phyloP scores from a whole-genome alignment of 2,797 vertebrate genomes.

The Helicolenus hilgendorfi region DNA sequence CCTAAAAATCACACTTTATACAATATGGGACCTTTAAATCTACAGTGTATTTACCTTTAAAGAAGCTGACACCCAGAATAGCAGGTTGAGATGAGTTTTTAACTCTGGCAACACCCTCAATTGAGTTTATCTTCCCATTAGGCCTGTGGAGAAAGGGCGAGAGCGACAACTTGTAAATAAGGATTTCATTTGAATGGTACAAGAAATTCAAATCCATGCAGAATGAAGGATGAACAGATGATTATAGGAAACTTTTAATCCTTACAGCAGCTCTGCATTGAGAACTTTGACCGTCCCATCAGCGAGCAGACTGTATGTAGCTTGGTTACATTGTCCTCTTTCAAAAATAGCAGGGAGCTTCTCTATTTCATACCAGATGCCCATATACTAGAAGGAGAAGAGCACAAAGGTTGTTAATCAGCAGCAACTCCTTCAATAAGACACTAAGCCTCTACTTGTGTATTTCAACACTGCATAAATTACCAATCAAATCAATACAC shows the following conservation, averaged over 20 bases:
- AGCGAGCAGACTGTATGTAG: constrained; percentile 80
- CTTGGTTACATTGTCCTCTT: constrained; percentile 89
- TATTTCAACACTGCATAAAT: background rate
- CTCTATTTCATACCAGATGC: constrained; percentile 93
- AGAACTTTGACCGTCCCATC: constrained; percentile 55
- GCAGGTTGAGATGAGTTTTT: constrained; percentile 84
- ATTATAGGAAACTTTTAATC: background rate
- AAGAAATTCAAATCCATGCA: background rate
- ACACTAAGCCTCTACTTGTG: background rate
- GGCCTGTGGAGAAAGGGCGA: constrained; percentile 60
- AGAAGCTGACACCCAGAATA: constrained; percentile 86
- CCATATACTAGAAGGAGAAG: constrained; percentile 77
- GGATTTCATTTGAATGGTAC: background rate
- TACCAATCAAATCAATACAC: too few relatives aligned
- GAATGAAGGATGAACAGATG: background rate
- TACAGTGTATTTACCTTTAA: constrained; percentile 75
- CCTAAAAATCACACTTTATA: fast-evolving
- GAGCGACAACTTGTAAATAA: background rate
- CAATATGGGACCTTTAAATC: background rate
- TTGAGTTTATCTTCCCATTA: constrained; percentile 80
- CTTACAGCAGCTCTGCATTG: constrained; percentile 74
- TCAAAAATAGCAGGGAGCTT: constrained; percentile 89
- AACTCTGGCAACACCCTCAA: constrained; percentile 85
- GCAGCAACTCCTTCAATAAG: background rate
- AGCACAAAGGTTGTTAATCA: background rate